Evolutionary conservation across 2,113 vertebrate species (phyloP).

Genomic region (Macquaria ambigua): DNA sequence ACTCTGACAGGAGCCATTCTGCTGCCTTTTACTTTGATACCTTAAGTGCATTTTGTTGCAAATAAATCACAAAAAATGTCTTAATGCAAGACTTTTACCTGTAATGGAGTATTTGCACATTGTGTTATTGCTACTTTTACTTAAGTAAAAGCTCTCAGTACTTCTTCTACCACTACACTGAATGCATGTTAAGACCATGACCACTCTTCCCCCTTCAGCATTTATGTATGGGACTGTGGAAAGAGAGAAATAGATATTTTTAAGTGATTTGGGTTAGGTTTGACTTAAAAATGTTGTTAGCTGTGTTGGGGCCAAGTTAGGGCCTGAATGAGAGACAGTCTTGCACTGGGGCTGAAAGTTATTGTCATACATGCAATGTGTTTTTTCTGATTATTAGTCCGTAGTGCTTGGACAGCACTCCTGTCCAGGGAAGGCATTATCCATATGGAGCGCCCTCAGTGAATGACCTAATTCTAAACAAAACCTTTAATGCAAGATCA

Average conservation of each 20-base stretch:
- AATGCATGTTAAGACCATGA: not conserved
- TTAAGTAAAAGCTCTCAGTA: not conserved
- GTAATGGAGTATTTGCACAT: not conserved
- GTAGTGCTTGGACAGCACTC: not conserved
- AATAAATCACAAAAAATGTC: not conserved
- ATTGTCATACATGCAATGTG: constrained; percentile 9
- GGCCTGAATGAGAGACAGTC: not conserved
- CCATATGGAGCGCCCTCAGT: constrained; percentile 44
- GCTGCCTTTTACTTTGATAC: not conserved
- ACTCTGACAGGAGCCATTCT: not conserved
- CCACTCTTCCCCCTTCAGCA: not conserved
- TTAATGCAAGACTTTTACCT: not conserved
- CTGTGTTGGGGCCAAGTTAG: not conserved
- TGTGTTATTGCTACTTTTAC: not conserved
- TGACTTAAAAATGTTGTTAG: not conserved
- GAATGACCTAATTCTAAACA: constrained; percentile 66
- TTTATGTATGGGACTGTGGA: not conserved
- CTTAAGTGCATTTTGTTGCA: not conserved
- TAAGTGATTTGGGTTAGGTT: not conserved
- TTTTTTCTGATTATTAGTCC: not conserved
- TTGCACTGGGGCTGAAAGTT: not conserved
- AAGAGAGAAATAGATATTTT: not conserved
- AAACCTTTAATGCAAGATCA: constrained; percentile 40
- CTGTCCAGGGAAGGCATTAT: constrained; percentile 25
- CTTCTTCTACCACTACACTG: not conserved